Percentiles rank a stretch among this genome's conserved stretches.
Evolutionary conservation across 1,140 invertebrate species (phyloP).

Genomic region (Platorchestia sp.): DNA sequence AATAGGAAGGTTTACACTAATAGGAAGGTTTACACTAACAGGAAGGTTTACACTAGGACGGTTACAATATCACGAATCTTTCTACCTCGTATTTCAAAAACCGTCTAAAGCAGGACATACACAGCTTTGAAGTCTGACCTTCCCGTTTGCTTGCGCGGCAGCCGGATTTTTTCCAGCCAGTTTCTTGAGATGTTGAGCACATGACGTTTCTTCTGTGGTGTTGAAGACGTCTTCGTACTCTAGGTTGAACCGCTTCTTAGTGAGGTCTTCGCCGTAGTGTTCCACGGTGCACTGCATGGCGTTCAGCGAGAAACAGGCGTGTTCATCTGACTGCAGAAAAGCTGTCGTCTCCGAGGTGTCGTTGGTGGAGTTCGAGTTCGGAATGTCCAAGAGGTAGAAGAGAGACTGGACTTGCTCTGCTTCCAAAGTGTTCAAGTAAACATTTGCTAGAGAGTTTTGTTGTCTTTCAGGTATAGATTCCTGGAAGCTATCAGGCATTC

Average conservation of each 20-base stretch:
- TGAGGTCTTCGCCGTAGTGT: neutral
- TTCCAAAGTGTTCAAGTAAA: neutral
- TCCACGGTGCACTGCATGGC: neutral
- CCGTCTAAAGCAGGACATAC: neutral
- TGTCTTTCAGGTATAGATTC: neutral
- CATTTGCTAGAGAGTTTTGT: neutral
- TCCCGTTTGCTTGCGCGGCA: neutral
- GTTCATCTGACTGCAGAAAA: neutral
- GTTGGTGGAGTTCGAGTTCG: neutral
- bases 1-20: no score
- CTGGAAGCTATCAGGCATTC: neutral
- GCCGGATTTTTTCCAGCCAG: constrained; percentile 28
- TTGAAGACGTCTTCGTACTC: constrained; percentile 22
- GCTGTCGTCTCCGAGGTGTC: neutral
- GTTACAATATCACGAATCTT: neutral
- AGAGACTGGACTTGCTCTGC: constrained; percentile 20
- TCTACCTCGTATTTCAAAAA: neutral
- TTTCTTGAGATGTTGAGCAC: neutral
- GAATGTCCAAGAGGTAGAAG: neutral
- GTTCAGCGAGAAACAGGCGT: neutral
- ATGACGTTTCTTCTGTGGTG: neutral
- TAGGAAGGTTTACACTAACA: no score
- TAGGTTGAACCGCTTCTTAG: neutral
- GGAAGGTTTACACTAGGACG: no score
- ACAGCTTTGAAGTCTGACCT: neutral